phyloP scores from a whole-genome alignment of 2,888 invertebrate species.

The Andrena hattorfiana region DNA sequence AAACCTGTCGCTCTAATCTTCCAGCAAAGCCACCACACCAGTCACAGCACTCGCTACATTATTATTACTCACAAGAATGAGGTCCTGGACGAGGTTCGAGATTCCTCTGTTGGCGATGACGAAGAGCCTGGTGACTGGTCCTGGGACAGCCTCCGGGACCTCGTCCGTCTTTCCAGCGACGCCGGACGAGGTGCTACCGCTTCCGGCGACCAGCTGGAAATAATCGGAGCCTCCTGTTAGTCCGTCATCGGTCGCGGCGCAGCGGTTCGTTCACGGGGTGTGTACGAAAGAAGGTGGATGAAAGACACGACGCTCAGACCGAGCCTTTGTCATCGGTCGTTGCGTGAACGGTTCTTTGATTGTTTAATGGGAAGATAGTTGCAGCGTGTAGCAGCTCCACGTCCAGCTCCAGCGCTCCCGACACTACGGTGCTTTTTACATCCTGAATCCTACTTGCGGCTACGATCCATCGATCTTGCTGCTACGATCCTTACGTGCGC shows the following conservation, averaged over 20 bases:
- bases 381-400: slow-evolving; percentile 80
- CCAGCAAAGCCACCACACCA: not conserved
- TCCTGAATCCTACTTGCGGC: slow-evolving; percentile 75
- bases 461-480: slow-evolving; percentile 78
- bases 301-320: slow-evolving; percentile 32
- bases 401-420: slow-evolving; percentile 84
- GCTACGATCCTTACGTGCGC: slow-evolving; percentile 79
- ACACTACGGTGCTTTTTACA: slow-evolving; percentile 82
- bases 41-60: not conserved
- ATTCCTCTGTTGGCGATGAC: slow-evolving; percentile 95
- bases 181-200: slow-evolving; percentile 87
- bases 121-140: slow-evolving; percentile 94
- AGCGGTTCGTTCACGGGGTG: slow-evolving; percentile 8
- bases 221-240: slow-evolving; percentile 34
- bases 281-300: slow-evolving; percentile 44
- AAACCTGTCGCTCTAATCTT: not conserved
- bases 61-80: slow-evolving; percentile 89
- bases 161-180: slow-evolving; percentile 69
- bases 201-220: slow-evolving; percentile 92
- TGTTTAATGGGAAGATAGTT: slow-evolving; percentile 68
- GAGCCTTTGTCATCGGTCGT: slow-evolving; percentile 41
- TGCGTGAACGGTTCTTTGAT: slow-evolving; percentile 58
- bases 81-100: slow-evolving; percentile 94
- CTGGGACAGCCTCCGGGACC: slow-evolving; percentile 92
- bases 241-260: not conserved